These are phyloP conservation scores for Bombylius major DNA, from an alignment of 2,888 invertebrate species.

Conservation along the genomic window DNA sequence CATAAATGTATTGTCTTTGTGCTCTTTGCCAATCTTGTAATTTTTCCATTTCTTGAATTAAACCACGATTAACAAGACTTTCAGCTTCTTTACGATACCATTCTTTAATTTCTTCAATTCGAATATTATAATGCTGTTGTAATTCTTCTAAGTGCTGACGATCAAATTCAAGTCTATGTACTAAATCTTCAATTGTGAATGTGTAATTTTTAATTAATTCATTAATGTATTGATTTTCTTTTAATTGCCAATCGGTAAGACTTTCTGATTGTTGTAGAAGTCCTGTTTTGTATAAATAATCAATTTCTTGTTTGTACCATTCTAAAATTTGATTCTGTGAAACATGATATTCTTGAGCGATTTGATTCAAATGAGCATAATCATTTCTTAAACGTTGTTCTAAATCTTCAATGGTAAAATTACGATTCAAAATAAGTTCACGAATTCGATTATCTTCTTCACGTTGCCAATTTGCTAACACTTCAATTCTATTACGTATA, in stretches of 20 bases:
- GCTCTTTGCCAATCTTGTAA: conserved; percentile 29
- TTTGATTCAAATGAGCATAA: conserved; percentile 25
- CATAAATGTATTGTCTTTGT: background rate
- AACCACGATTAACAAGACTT: conserved; percentile 25
- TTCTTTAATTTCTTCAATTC: conserved; percentile 29
- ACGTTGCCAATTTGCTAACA: conserved; percentile 29
- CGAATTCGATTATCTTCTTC: conserved; percentile 27
- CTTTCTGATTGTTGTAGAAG: conserved; percentile 19
- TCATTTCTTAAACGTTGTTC: conserved; percentile 26
- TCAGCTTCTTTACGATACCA: conserved; percentile 31
- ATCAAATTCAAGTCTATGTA: conserved; percentile 26
- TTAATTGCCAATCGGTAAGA: conserved; percentile 28
- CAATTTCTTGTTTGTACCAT: conserved; percentile 30
- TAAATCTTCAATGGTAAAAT: conserved; percentile 20
- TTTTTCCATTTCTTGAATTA: conserved; percentile 19
- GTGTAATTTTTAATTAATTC: background rate
- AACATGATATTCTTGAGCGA: conserved; percentile 30
- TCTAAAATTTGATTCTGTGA: conserved; percentile 31
- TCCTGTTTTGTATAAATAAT: conserved; percentile 26
- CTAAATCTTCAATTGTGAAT: conserved; percentile 24
- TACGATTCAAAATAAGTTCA: conserved; percentile 21
- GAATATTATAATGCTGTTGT: conserved; percentile 29
- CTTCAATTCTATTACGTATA: conserved; percentile 13
- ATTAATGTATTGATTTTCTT: conserved; percentile 16
- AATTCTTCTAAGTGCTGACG: conserved; percentile 25